Evolutionary conservation across 2,888 invertebrate genomes (phyloP).

Genomic region (Agrenia bidenticulata): DNA sequence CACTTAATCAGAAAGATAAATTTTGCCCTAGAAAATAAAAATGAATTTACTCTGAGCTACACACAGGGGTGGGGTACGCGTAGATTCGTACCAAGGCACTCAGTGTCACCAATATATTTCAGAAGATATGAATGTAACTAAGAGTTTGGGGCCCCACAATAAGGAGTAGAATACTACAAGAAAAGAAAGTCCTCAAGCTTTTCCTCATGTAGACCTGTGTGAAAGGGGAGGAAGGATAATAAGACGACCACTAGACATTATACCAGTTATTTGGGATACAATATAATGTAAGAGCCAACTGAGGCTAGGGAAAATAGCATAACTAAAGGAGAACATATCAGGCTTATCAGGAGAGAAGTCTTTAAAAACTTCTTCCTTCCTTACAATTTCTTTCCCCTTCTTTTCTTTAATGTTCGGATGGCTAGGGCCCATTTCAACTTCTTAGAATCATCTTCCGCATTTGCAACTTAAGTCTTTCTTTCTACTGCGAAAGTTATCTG

Average conservation of each 20-base stretch:
- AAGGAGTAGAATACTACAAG: not conserved
- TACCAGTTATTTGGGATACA: slow-evolving; percentile 23
- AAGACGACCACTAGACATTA: not conserved
- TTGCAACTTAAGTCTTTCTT: slow-evolving; percentile 5
- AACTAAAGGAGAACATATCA: not conserved
- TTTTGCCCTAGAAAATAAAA: not conserved
- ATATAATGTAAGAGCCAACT: slow-evolving; percentile 30
- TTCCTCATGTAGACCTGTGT: slow-evolving; percentile 5
- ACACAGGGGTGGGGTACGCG: not conserved
- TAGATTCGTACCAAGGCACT: slow-evolving; percentile 12
- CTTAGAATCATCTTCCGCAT: slow-evolving; percentile 9
- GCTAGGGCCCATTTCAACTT: slow-evolving; percentile 2
- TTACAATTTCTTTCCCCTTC: slow-evolving; percentile 7
- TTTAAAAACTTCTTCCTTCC: slow-evolving; percentile 15
- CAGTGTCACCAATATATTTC: slow-evolving; percentile 15
- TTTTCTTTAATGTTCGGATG: slow-evolving; percentile 1
- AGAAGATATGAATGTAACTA: slow-evolving; percentile 2
- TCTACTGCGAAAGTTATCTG: slow-evolving; percentile 4
- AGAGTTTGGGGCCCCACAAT: no score
- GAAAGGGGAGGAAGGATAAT: not conserved
- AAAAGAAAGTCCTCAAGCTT: slow-evolving; percentile 10
- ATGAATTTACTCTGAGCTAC: not conserved
- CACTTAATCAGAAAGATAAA: slow-evolving; percentile 3
- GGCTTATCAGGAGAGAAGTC: not conserved
- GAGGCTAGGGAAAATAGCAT: not conserved